A percentile compares a stretch with the other conserved stretches of the same genome.
These are phyloP conservation scores for Geopemphigus sp. DNA, from an alignment of 1,140 invertebrate genomes.

Conservation along the genomic window DNA sequence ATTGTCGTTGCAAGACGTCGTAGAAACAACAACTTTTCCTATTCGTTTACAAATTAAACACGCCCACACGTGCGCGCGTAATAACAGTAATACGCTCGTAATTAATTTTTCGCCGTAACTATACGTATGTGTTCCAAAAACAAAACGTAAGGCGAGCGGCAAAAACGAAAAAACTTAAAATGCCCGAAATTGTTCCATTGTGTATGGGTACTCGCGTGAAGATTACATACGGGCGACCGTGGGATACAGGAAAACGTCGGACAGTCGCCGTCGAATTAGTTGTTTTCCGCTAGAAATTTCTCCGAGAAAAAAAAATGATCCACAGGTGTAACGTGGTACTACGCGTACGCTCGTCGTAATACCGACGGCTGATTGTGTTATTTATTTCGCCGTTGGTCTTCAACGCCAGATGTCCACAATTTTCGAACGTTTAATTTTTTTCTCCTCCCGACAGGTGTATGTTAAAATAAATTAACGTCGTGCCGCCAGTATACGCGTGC, in stretches of 20 bases:
- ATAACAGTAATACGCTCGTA: no score
- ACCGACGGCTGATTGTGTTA: background rate
- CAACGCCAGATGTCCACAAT: conserved; percentile 12
- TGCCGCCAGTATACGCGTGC: no score
- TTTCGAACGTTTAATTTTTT: background rate
- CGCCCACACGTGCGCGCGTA: no score
- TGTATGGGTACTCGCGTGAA: background rate
- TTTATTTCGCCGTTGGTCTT: background rate
- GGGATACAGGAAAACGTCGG: conserved; percentile 12
- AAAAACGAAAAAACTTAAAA: background rate
- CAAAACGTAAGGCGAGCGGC: background rate
- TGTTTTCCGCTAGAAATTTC: background rate
- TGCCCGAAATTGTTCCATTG: conserved; percentile 4
- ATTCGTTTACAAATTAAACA: no score
- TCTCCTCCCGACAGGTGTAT: background rate
- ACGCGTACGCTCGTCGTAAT: background rate
- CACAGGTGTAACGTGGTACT: conserved; percentile 36
- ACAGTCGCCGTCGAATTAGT: background rate
- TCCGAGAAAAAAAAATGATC: background rate
- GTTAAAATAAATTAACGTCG: conserved; percentile 15
- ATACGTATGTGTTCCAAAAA: background rate
- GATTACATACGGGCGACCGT: conserved; percentile 1
- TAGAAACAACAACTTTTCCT: no score
- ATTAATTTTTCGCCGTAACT: no score
- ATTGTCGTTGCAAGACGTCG: no score